Conservation (phyloP, 2,113 vertebrate genomes). For the Heterochromis multidens region DNA sequence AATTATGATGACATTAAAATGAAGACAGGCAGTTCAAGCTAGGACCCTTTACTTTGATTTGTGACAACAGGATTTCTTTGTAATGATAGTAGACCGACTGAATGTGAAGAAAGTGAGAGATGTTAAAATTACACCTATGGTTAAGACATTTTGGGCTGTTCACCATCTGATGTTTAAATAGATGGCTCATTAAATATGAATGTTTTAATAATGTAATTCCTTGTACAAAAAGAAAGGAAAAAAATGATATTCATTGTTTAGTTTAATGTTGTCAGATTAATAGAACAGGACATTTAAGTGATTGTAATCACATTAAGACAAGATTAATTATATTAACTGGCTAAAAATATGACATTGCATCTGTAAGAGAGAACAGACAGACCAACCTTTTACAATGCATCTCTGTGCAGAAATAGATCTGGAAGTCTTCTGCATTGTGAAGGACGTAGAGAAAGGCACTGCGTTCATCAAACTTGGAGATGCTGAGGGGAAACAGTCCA, state of each 20-base stretch:
- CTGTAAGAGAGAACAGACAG: background rate
- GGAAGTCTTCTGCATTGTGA: slow-evolving; percentile 97
- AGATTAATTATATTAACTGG: background rate
- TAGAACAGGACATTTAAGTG: background rate
- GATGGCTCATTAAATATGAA: background rate
- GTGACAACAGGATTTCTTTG: background rate
- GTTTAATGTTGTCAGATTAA: background rate
- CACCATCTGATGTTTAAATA: background rate
- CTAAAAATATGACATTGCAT: background rate
- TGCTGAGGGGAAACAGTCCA: slow-evolving; percentile 72
- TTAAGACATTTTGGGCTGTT: background rate
- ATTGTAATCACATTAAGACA: background rate
- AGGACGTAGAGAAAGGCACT: slow-evolving; percentile 96
- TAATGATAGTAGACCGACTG: background rate
- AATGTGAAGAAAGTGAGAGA: background rate
- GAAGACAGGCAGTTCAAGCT: too few species aligned
- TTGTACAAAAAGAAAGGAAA: background rate
- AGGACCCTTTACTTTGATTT: background rate
- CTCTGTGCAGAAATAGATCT: slow-evolving; percentile 98
- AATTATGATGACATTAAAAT: background rate
- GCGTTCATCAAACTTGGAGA: slow-evolving; percentile 97
- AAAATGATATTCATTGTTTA: too few species aligned
- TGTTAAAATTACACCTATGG: background rate
- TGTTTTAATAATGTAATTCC: background rate
- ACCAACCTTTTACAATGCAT: slow-evolving; percentile 94